Percentiles rank a stretch among this genome's conserved stretches.
These are phyloP conservation scores for Lemur catta DNA, from an alignment of 2,797 vertebrate genomes.

Conservation along the genomic window DNA sequence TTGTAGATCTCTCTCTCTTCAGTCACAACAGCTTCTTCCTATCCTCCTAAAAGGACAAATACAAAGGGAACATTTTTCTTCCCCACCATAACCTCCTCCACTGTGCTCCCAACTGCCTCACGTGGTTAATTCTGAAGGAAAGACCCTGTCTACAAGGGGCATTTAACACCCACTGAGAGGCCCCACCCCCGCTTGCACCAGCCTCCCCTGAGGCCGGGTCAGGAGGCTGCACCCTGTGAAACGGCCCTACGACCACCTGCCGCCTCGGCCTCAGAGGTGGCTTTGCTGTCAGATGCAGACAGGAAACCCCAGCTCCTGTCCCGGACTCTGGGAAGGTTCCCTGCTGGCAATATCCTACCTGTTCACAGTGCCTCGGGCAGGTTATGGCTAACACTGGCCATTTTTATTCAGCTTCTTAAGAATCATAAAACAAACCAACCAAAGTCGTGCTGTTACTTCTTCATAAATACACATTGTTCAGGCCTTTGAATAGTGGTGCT, in stretches of 20 bases:
- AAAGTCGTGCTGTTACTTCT: not conserved
- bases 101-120: not conserved
- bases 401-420: not conserved
- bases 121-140: not conserved
- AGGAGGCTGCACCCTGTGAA: not conserved
- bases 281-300: not conserved
- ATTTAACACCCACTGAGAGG: fast-evolving
- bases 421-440: not conserved
- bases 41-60: not conserved
- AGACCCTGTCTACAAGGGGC: too few relatives aligned
- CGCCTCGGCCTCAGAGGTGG: not conserved
- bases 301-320: not conserved
- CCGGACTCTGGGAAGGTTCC: not conserved
- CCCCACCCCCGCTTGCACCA: fast-evolving
- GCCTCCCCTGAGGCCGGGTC: too few relatives aligned
- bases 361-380: not conserved
- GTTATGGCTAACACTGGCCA: not conserved
- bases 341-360: not conserved
- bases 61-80: not conserved
- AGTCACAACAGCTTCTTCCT: not conserved
- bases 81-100: not conserved
- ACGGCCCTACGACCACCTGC: fast-evolving
- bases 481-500: not conserved
- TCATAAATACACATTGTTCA: not conserved
- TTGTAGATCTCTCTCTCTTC: not conserved